Evolutionary conservation across 2,797 vertebrate species (phyloP), one percentile per base, ranked within the genome.

Genomic region (Paedocypris micromegethes): DNA sequence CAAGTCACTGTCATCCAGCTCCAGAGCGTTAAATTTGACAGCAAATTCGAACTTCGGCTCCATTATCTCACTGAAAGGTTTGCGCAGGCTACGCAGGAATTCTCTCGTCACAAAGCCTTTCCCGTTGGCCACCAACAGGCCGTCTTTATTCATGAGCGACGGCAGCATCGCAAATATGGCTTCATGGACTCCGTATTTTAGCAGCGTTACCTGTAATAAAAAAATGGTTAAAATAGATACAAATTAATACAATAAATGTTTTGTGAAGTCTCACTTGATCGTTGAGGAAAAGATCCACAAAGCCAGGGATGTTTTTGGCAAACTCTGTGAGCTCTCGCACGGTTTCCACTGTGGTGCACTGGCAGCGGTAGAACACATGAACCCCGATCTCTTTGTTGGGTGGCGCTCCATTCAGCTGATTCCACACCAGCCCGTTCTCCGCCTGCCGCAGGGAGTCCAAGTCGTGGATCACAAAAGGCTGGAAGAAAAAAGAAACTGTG

Each of bases 11-110:
- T 99, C 97, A 41, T 98, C 95, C 72, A 99, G 89, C 84, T 98
- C 95, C 84, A 99, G 86, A 37, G 95, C 93, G 0, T 98, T 99
- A 87, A 98, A 99, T 84, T 97, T 98, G 59, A 97, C 93, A 0
- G 97, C 97, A 83, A 99, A 98, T 86, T 98, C 94, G 45, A 99
- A 99, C 74, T 99, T 99, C 83, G 97, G 97, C 86, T 99, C 97
- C 85, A 98, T 95, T 83, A 99, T 98, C 81, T 98, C 94, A 0
- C 72, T 93, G 86, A 98, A 99, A 64, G 97, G 97, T 76, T 94
- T 94, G 68, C 97, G 93, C 75, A 99, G 88, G 79, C 96, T 98
- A 45, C 95, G 93, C 73, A 99, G 87, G 83, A 99, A 98, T 86
- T 98, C 95, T 0, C 96, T 92, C 1, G 96, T 99, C 72, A 99